Evolutionary conservation across 2,888 invertebrate species (phyloP), one percentile per base, ranked within the genome.

Genomic region (Oligia latruncula): DNA sequence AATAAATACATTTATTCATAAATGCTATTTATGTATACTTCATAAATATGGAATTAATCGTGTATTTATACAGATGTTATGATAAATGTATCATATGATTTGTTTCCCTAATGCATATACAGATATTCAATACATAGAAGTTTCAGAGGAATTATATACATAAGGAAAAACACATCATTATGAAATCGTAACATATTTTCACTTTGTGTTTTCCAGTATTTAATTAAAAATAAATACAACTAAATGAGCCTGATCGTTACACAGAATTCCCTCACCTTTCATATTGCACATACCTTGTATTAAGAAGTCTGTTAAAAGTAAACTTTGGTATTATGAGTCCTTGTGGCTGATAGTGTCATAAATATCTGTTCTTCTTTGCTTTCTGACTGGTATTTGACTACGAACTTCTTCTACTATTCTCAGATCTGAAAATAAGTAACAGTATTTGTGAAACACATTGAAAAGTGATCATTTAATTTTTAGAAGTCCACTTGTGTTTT

Each of bases 321-420:
- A 46, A 40, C 58, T 62, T 80, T 62, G 81, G 66, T 20, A 49
- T 35, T 70, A 70, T 23, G 55, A 80, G 23, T 71, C 23, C 3
- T 52, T 0, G 15, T 68, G 81, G 15, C 49, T 71, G 8, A 94
- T 76, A 2, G 97, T 97, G 84, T 98, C 97, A 90, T 99, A 99
- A 40, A 99, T 89, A 91, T 99, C 98, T 0, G 96, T 95, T 89
- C 99, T 97, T 73, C 98, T 97, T 94, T 99, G 99, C 1, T 92
- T 93, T 64, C 97, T 97, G 35, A 98, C 97, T 0, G 99, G 99
- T 92, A 99, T 99, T 95, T 99, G 98, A 82, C 97, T 97, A 74
- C 99, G 97, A 0, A 99, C 98, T 92, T 98, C 98, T 70, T 98
- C 97, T 66, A 98, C 97, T 78, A 97, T 94, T 5, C 96, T 95